Percentiles rank a stretch among this genome's conserved stretches.
Conservation (phyloP, 2,888 invertebrate genomes). For the Chrysolina haemoptera region DNA sequence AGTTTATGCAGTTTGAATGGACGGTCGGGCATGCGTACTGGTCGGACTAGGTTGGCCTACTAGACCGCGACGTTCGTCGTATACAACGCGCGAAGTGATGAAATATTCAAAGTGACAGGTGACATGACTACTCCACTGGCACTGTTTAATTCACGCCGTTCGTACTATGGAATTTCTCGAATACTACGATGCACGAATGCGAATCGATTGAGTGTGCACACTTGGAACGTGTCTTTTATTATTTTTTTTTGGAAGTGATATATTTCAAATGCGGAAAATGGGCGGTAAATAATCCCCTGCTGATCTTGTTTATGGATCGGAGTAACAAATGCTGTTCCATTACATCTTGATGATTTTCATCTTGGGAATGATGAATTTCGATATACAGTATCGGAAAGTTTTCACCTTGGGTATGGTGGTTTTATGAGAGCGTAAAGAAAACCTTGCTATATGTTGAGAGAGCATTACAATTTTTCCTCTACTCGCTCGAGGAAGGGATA, state of each 20-base stretch:
- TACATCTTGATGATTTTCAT: no score
- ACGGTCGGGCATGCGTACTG: not conserved
- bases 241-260: not conserved
- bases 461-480: no score
- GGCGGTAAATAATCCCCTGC: no score
- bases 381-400: no score
- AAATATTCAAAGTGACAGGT: constrained; percentile 27
- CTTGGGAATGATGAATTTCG: no score
- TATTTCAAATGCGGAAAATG: no score
- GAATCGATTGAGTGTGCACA: constrained; percentile 24
- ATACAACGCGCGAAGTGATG: not conserved
- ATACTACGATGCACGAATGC: constrained; percentile 19
- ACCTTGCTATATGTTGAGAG: no score
- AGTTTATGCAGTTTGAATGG: constrained; percentile 13
- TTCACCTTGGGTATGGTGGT: no score
- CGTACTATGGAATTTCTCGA: constrained; percentile 23
- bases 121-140: constrained; percentile 24
- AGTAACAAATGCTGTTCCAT: no score
- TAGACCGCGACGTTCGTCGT: constrained; percentile 14
- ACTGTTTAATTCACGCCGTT: constrained; percentile 23
- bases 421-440: no score
- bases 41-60: not conserved
- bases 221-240: not conserved
- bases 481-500: no score
- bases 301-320: no score